phyloP scores from a whole-genome alignment of 1,140 invertebrate genomes.

The Drosophila teissieri region DNA sequence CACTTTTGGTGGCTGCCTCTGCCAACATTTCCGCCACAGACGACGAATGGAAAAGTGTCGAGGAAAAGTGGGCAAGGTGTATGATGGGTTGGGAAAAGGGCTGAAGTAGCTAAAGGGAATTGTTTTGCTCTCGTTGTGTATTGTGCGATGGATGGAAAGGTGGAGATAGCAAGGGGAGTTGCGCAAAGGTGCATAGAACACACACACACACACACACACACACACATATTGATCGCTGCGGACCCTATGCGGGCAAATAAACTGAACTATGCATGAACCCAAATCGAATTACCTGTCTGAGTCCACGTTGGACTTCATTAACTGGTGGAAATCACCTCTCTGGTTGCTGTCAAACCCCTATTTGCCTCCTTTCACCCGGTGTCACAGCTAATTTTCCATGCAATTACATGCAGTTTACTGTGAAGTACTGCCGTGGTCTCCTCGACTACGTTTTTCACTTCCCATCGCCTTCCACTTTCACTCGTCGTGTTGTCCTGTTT shows the following conservation, averaged over 20 bases:
- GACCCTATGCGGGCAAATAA: conserved; percentile 23
- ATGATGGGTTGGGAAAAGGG: neutral
- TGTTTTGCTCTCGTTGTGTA: conserved; percentile 14
- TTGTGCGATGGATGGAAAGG: conserved; percentile 8
- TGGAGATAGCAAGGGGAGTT: neutral
- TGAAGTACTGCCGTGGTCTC: conserved; percentile 3
- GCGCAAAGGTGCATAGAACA: neutral
- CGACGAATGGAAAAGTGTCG: conserved; percentile 24
- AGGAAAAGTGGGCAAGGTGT: conserved; percentile 21
- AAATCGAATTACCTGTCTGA: conserved; percentile 21
- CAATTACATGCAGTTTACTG: conserved; percentile 57
- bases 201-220: neutral
- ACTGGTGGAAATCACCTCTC: conserved; percentile 12
- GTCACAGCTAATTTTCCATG: conserved; percentile 72
- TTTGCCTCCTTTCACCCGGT: neutral
- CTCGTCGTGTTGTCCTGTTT: conserved; percentile 32
- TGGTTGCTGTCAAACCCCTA: conserved; percentile 6
- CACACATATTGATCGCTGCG: conserved; percentile 32
- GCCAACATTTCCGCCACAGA: conserved; percentile 74
- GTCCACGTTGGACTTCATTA: conserved; percentile 39
- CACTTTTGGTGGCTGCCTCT: conserved; percentile 11
- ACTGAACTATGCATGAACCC: conserved; percentile 40
- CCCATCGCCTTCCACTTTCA: conserved; percentile 31
- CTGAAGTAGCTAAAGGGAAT: conserved; percentile 16
- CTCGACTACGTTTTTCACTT: conserved; percentile 3